Evolutionary conservation across 2,113 vertebrate species (phyloP).

Genomic region (Panthera tigris): DNA sequence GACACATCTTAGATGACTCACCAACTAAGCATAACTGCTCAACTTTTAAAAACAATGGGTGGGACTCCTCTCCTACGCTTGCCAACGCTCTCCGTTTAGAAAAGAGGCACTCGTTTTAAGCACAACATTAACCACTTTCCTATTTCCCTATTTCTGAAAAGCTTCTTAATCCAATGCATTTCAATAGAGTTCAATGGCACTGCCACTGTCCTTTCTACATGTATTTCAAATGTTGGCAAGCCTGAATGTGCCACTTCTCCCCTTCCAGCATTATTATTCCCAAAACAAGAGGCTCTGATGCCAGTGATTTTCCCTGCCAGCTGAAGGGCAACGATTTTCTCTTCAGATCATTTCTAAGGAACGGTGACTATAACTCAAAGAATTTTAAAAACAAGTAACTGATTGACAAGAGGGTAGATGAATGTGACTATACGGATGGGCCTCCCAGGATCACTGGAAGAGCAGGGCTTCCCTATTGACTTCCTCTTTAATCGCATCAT

Average conservation of each 20-base stretch:
- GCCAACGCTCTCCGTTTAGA: slow-evolving; percentile 46
- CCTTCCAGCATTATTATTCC: slow-evolving; percentile 34
- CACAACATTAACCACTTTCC: neutral
- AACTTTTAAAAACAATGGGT: slow-evolving; percentile 34
- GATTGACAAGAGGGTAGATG: slow-evolving; percentile 44
- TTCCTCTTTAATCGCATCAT: neutral
- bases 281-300: slow-evolving; percentile 41
- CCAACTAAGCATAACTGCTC: slow-evolving; percentile 15
- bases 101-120: slow-evolving; percentile 31
- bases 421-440: neutral
- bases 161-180: neutral
- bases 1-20: slow-evolving; percentile 15
- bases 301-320: slow-evolving; percentile 56
- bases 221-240: slow-evolving; percentile 60
- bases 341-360: slow-evolving; percentile 77
- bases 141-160: slow-evolving; percentile 53
- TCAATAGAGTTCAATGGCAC: slow-evolving; percentile 50
- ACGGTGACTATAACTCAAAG: slow-evolving; percentile 60
- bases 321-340: slow-evolving; percentile 36
- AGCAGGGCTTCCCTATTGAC: neutral
- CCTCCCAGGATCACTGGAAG: slow-evolving; percentile 45
- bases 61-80: neutral
- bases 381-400: slow-evolving; percentile 73
- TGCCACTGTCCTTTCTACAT: slow-evolving; percentile 42
- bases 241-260: neutral